A percentile compares a stretch with the other conserved stretches of the same genome.
Evolutionary conservation across 2,888 invertebrate species (phyloP).

Genomic region (Acronicta leporina): DNA sequence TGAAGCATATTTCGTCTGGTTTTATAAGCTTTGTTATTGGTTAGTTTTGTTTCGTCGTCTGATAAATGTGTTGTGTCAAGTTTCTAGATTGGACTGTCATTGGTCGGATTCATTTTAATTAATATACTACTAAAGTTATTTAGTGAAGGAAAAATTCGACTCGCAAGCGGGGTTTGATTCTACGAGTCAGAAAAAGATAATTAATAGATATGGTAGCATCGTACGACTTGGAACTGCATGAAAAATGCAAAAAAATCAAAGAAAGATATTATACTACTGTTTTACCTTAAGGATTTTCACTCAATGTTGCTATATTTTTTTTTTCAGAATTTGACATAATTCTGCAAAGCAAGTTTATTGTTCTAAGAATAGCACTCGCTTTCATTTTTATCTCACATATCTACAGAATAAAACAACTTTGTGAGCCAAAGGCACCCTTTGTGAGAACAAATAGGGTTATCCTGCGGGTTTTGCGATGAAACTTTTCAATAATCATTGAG

Average conservation of each 20-base stretch:
- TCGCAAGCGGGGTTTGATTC: too few species aligned
- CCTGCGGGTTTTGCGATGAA: conserved; percentile 63
- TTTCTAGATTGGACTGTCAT: conserved; percentile 18
- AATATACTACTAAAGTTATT: not conserved
- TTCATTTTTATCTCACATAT: conserved; percentile 73
- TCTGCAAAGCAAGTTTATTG: conserved; percentile 59
- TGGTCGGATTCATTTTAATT: not conserved
- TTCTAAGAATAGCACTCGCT: conserved; percentile 60
- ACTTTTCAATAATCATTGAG: conserved; percentile 84
- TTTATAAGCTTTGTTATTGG: conserved; percentile 40
- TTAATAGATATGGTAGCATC: too few species aligned
- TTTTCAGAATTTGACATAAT: conserved; percentile 25
- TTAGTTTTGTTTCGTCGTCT: conserved; percentile 21
- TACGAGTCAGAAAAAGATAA: too few species aligned
- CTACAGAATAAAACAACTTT: conserved; percentile 66
- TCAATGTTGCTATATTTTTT: not conserved
- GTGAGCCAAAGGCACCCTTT: conserved; percentile 67
- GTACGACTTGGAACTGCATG: too few species aligned
- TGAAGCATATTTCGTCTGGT: conserved; percentile 36
- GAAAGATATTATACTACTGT: too few species aligned
- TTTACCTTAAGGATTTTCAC: too few species aligned
- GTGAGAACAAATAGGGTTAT: conserved; percentile 69
- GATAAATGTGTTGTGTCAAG: conserved; percentile 25
- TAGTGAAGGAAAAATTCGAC: too few species aligned
- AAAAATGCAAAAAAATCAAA: too few species aligned